Conservation (phyloP, 64 coral and sea anemone species). For the Hydrozoanthus tunicans region DNA sequence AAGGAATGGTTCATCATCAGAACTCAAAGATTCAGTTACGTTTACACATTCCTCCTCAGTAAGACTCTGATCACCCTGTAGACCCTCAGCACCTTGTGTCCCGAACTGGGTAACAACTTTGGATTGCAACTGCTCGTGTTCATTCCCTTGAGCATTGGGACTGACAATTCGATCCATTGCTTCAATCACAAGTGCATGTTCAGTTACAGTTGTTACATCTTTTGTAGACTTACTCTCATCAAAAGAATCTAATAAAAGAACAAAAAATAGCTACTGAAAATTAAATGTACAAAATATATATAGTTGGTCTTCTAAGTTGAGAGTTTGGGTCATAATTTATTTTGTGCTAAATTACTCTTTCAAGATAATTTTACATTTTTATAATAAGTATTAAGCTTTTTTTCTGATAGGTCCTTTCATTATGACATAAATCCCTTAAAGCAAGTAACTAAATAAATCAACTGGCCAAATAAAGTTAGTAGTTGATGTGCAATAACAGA, state of each 20-base stretch:
- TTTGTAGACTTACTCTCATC: background rate
- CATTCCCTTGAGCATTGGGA: background rate
- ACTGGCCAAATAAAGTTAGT: too few relatives aligned
- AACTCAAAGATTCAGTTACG: background rate
- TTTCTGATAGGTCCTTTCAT: too few relatives aligned
- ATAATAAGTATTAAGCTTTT: too few relatives aligned
- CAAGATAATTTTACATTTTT: too few relatives aligned
- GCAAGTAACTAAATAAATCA: too few relatives aligned
- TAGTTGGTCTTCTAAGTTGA: too few relatives aligned
- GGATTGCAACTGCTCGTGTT: background rate
- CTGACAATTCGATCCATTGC: background rate
- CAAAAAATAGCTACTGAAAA: background rate
- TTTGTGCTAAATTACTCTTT: too few relatives aligned
- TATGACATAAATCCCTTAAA: too few relatives aligned
- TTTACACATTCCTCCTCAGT: conserved; percentile 8
- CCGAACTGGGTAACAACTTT: background rate
- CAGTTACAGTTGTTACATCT: background rate
- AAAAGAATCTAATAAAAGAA: background rate
- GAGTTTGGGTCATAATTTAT: too few relatives aligned
- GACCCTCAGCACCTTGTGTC: background rate
- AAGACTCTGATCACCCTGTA: background rate
- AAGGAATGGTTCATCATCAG: conserved; percentile 4
- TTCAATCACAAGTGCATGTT: background rate
- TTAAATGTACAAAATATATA: too few relatives aligned
- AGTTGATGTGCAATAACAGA: too few relatives aligned